Percentiles rank a stretch among this genome's conserved stretches.
Conservation (phyloP, 1,140 invertebrate species). For the Gryon sp. region DNA sequence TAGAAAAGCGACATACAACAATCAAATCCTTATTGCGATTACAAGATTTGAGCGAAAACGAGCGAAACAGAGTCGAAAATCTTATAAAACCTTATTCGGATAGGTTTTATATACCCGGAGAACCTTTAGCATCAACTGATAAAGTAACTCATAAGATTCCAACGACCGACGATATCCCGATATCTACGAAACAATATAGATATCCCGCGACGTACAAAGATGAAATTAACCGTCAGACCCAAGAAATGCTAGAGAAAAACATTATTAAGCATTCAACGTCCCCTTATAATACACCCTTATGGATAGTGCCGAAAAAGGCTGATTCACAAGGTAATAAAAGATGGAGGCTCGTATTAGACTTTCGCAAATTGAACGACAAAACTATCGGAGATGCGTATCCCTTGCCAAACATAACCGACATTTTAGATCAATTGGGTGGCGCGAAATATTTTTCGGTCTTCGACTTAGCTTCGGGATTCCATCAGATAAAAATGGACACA, state of each 20-base stretch:
- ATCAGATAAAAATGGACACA: slow-evolving; percentile 5
- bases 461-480: slow-evolving; percentile 3
- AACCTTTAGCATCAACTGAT: neutral
- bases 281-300: slow-evolving; percentile 5
- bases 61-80: neutral
- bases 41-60: neutral
- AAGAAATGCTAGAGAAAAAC: neutral
- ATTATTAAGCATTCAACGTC: neutral
- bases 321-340: slow-evolving; percentile 9
- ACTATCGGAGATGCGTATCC: slow-evolving; percentile 7
- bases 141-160: slow-evolving; percentile 4
- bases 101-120: slow-evolving; percentile 4
- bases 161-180: slow-evolving; percentile 2
- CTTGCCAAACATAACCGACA: neutral
- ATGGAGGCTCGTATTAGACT: slow-evolving; percentile 5
- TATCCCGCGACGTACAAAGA: slow-evolving; percentile 9
- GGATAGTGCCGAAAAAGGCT: slow-evolving; percentile 1
- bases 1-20: neutral
- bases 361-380: slow-evolving; percentile 10
- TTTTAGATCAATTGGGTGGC: slow-evolving; percentile 3
- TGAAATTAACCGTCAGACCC: slow-evolving; percentile 1
- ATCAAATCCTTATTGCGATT: neutral
- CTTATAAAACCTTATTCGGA: neutral
- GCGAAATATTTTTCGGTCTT: slow-evolving; percentile 8
- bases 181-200: slow-evolving; percentile 7